Percentiles rank a stretch among this genome's conserved stretches.
These are phyloP conservation scores for Muschampia plurimacula DNA, from an alignment of 2,888 invertebrate species.

Conservation along the genomic window DNA sequence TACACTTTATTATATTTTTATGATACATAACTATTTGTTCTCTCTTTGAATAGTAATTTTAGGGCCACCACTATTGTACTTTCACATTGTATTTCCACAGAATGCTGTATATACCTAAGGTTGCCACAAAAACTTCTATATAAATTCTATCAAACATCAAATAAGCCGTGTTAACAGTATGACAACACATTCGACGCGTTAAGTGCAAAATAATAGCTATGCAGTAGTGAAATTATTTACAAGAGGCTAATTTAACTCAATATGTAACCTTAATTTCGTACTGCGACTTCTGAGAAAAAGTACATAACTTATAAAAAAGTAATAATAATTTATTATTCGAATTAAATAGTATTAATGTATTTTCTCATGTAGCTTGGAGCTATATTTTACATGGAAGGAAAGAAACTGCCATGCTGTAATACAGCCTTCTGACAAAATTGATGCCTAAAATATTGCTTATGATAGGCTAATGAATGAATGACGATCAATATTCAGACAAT, in stretches of 20 bases:
- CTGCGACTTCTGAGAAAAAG: conserved; percentile 1
- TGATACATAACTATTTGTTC: too few relatives aligned
- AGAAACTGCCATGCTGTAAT: too few relatives aligned
- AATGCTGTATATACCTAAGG: not conserved
- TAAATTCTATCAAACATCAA: conserved; percentile 5
- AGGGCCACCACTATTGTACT: too few relatives aligned
- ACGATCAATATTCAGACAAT: too few relatives aligned
- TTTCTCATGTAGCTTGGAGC: not conserved
- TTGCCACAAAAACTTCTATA: conserved; percentile 21
- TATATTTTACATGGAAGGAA: too few relatives aligned
- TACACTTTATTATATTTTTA: too few relatives aligned
- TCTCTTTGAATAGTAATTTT: too few relatives aligned
- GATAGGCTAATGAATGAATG: too few relatives aligned
- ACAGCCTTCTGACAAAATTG: too few relatives aligned
- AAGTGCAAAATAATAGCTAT: conserved; percentile 35
- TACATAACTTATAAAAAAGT: not conserved
- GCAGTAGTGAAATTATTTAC: conserved; percentile 25
- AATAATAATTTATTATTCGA: not conserved
- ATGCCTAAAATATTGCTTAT: too few relatives aligned
- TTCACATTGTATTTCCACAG: not conserved
- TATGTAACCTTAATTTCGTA: conserved; percentile 21
- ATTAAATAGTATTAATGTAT: not conserved
- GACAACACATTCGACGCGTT: conserved; percentile 28
- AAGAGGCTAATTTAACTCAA: conserved; percentile 28
- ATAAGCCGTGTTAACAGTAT: conserved; percentile 27